A percentile compares a stretch with the other conserved stretches of the same genome.
phyloP scores from a whole-genome alignment of 2,797 vertebrate genomes.

The Sebastes flavidus region DNA sequence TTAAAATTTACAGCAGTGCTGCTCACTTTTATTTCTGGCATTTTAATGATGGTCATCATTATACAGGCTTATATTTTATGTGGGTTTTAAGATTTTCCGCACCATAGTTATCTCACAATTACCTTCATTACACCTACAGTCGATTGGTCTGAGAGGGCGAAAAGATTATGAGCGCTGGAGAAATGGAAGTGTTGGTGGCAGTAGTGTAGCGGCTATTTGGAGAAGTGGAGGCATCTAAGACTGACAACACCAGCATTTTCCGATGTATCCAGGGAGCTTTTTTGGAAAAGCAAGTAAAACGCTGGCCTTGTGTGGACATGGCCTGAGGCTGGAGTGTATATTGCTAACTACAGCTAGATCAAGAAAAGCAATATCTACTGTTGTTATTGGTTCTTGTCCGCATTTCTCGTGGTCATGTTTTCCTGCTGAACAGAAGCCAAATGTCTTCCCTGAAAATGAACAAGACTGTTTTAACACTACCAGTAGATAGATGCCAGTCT shows the following conservation, averaged over 20 bases:
- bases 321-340: conserved; percentile 42
- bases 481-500: neutral
- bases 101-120: conserved; percentile 45
- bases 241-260: conserved; percentile 36
- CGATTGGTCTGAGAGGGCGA: conserved; percentile 24
- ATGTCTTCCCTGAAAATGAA: conserved; percentile 20
- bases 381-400: conserved; percentile 50
- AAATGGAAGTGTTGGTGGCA: conserved; percentile 43
- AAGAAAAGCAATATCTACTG: conserved; percentile 49
- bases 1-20: conserved; percentile 18
- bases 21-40: conserved; percentile 19
- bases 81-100: conserved; percentile 30
- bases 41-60: conserved; percentile 22
- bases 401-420: conserved; percentile 35
- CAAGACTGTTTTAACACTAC: neutral
- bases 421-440: conserved; percentile 36
- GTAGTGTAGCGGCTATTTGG: conserved; percentile 36
- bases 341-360: conserved; percentile 49
- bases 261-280: conserved; percentile 39
- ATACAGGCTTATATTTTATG: conserved; percentile 35
- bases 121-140: conserved; percentile 54
- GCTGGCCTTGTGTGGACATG: conserved; percentile 15
- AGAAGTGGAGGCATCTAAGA: conserved; percentile 29
- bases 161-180: conserved; percentile 35
- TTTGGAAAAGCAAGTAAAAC: conserved; percentile 37